Conservation (phyloP, 2,113 vertebrate genomes). For the Cololabis saira region DNA sequence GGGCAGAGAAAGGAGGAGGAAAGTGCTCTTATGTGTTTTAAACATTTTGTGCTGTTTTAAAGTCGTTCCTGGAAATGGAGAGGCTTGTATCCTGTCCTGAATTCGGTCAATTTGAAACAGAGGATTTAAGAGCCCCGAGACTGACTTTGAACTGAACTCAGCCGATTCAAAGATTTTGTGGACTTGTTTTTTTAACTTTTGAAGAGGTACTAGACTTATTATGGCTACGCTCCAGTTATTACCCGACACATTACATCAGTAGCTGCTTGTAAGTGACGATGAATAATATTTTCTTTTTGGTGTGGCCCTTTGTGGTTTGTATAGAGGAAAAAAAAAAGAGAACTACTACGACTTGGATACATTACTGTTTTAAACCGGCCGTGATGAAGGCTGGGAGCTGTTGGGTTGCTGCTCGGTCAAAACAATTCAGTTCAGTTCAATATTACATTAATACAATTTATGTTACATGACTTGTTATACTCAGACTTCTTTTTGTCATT, state of each 20-base stretch:
- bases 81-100: conserved; percentile 30
- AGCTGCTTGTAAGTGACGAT: too few species aligned
- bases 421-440: too few species aligned
- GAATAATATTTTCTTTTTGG: background rate
- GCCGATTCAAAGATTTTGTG: background rate
- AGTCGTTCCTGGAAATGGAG: conserved; percentile 26
- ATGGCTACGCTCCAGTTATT: background rate
- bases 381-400: too few species aligned
- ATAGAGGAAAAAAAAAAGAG: background rate
- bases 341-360: background rate
- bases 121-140: too few species aligned
- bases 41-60: conserved; percentile 46
- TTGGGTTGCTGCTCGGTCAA: too few species aligned
- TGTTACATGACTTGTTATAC: too few species aligned
- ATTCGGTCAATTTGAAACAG: background rate
- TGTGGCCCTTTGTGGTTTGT: background rate
- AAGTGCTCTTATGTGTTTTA: conserved; percentile 52
- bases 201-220: background rate
- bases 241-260: too few species aligned
- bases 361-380: background rate
- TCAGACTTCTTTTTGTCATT: too few species aligned
- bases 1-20: conserved; percentile 29
- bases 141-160: background rate
- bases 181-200: background rate
- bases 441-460: too few species aligned